These are phyloP conservation scores for Coenobita brevimanus DNA, from an alignment of 1,140 invertebrate species.

Conservation along the genomic window DNA sequence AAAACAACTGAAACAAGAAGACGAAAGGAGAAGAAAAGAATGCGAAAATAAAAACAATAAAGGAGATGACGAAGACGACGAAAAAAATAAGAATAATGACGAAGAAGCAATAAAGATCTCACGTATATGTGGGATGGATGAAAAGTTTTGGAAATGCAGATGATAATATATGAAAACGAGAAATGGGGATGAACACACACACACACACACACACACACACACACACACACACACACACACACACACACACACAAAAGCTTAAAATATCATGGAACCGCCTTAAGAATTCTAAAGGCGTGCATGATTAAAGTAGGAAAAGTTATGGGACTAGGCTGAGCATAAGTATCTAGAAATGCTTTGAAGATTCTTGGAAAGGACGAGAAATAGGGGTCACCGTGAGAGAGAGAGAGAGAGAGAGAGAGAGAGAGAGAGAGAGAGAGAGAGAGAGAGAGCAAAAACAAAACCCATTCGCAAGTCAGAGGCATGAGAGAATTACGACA, in stretches of 20 bases:
- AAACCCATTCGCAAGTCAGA: neutral
- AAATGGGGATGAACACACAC: too few relatives aligned
- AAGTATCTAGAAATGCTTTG: neutral
- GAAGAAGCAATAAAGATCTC: too few relatives aligned
- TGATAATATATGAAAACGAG: too few relatives aligned
- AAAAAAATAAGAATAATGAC: too few relatives aligned
- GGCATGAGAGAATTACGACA: neutral
- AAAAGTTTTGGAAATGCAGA: too few relatives aligned
- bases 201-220: slow-evolving; percentile 1
- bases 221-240: slow-evolving; percentile 1
- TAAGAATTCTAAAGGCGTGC: neutral
- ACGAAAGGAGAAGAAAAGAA: neutral
- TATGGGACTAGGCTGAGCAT: too few relatives aligned
- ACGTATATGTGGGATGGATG: too few relatives aligned
- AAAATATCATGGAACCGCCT: neutral
- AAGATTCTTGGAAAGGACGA: too few relatives aligned
- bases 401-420: slow-evolving; percentile 1
- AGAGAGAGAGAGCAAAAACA: neutral
- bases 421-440: neutral
- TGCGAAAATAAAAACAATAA: neutral
- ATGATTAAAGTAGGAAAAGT: too few relatives aligned
- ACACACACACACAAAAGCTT: neutral
- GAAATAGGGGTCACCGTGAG: neutral
- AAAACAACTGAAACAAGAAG: neutral
- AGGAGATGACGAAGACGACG: neutral